Evolutionary conservation across 2,888 invertebrate species (phyloP).

Genomic region (Chalcis sispes): DNA sequence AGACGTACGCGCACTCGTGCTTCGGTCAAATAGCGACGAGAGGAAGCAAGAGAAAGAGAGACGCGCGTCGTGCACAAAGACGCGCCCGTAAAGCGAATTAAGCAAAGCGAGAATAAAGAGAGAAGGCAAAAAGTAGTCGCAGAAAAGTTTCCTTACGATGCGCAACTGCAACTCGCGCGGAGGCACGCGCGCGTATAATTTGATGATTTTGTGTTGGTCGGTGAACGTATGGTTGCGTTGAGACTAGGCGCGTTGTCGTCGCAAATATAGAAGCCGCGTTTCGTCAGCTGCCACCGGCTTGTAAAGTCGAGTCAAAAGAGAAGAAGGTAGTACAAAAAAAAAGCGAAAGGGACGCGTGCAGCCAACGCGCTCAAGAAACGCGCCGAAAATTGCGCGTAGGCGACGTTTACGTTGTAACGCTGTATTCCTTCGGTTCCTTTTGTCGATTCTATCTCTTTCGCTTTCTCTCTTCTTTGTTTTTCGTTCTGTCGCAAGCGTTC

Average conservation of each 20-base stretch:
- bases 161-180: not conserved
- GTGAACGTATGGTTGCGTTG: not conserved
- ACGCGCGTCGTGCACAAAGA: too few species aligned
- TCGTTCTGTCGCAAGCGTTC: too few species aligned
- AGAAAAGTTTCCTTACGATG: not conserved
- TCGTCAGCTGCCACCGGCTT: slow-evolving; percentile 3
- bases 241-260: slow-evolving; percentile 5
- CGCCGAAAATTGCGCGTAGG: slow-evolving; percentile 16
- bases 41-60: not conserved
- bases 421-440: too few species aligned
- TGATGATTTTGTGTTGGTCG: not conserved
- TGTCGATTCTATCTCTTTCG: not conserved
- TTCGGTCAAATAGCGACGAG: slow-evolving; percentile 32
- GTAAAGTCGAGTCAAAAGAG: not conserved
- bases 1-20: too few species aligned
- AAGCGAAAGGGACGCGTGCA: not conserved
- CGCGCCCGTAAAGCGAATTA: not conserved
- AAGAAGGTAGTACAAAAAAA: not conserved
- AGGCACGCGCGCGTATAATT: slow-evolving; percentile 14
- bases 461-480: too few species aligned
- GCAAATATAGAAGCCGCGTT: slow-evolving; percentile 34
- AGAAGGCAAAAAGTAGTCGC: not conserved
- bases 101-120: not conserved
- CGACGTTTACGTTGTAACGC: not conserved
- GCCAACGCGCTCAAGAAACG: not conserved